These are phyloP conservation scores for Coregonus ussuriensis DNA, from an alignment of 2,797 vertebrate genomes.

Conservation along the genomic window DNA sequence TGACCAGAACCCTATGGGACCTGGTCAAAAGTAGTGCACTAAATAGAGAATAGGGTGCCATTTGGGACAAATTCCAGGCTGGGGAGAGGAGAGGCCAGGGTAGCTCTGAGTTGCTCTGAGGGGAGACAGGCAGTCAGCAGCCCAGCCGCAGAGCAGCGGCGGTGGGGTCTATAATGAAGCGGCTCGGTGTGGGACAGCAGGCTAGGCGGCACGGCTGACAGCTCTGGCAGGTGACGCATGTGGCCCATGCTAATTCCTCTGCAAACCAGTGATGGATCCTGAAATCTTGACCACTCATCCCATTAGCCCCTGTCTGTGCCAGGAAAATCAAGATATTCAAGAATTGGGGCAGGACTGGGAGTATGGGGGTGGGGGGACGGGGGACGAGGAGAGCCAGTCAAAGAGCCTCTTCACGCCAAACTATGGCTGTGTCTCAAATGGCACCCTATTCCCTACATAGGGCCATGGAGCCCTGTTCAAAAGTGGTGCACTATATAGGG, in stretches of 20 bases:
- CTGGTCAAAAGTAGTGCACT: background rate
- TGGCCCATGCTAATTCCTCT: slow-evolving; percentile 93
- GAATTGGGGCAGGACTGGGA: slow-evolving; percentile 66
- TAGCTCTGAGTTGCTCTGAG: slow-evolving; percentile 40
- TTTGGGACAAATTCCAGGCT: slow-evolving; percentile 45
- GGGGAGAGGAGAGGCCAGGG: slow-evolving; percentile 49
- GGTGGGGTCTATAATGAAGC: slow-evolving; percentile 85
- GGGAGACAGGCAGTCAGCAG: slow-evolving; percentile 84
- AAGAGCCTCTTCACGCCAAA: slow-evolving; percentile 49
- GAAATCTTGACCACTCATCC: slow-evolving; percentile 99
- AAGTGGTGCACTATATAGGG: background rate
- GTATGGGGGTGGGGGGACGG: slow-evolving; percentile 61
- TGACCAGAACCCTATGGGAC: background rate
- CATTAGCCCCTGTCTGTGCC: slow-evolving; percentile 98
- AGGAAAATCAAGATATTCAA: slow-evolving; percentile 88
- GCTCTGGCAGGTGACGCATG: slow-evolving; percentile 96
- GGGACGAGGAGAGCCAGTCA: slow-evolving; percentile 77
- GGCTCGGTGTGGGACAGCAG: slow-evolving; percentile 68
- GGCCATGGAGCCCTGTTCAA: no score
- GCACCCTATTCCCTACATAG: background rate
- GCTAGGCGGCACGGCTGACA: slow-evolving; percentile 80
- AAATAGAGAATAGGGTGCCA: background rate
- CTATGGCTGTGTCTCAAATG: background rate
- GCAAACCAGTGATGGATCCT: slow-evolving; percentile 95
- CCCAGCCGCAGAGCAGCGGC: slow-evolving; percentile 63